Conservation (phyloP, 2,113 vertebrate genomes). For the Mandrillus leucophaeus region DNA sequence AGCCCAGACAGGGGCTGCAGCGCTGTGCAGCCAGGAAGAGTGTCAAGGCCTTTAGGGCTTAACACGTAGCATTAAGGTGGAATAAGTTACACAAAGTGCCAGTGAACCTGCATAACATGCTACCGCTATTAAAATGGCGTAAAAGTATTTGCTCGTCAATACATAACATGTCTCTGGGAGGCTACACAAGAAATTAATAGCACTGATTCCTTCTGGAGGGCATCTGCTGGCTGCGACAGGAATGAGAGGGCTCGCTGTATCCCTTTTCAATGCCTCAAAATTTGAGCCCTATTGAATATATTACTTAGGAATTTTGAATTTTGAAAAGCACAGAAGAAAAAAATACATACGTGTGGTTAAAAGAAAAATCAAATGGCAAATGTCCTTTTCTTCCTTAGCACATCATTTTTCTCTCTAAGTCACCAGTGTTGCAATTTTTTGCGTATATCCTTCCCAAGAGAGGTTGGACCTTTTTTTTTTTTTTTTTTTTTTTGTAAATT, state of each 20-base stretch:
- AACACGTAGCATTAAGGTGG: neutral
- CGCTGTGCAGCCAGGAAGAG: neutral
- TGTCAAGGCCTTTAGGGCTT: neutral
- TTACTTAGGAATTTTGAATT: neutral
- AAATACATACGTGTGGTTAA: neutral
- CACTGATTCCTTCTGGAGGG: neutral
- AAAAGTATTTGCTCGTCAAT: neutral
- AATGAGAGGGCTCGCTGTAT: neutral
- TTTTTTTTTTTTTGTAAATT: neutral
- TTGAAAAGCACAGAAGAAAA: neutral
- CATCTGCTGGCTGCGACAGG: neutral
- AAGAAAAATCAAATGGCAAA: neutral
- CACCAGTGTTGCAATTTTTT: neutral
- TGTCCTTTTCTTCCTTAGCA: neutral
- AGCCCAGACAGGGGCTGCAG: accelerated
- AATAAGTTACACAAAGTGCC: neutral
- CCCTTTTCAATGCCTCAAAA: neutral
- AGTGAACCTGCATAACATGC: accelerated
- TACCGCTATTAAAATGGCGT: neutral
- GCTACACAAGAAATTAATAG: neutral
- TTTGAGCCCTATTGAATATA: neutral
- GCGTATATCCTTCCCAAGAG: neutral
- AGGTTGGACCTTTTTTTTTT: neutral
- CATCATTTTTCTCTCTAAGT: neutral
- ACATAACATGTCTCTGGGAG: neutral